Evolutionary conservation across 2,797 vertebrate genomes (phyloP).

Genomic region (Loriculus beryllinus): DNA sequence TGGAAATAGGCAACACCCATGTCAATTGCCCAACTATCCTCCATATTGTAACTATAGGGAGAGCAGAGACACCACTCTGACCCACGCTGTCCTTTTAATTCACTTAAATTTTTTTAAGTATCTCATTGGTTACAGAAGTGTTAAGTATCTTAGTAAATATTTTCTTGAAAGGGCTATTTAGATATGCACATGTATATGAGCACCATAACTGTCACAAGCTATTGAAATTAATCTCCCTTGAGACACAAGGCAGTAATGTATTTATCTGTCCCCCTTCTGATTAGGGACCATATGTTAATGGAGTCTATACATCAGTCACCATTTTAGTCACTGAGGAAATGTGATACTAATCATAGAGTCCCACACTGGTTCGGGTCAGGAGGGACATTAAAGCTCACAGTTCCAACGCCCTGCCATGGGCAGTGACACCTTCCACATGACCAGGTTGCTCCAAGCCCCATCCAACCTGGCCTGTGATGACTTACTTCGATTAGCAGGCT

Average conservation of each 20-base stretch:
- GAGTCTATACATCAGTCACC: neutral
- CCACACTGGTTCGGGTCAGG: neutral
- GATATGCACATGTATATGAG: neutral
- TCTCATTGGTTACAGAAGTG: neutral
- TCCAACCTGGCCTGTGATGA: neutral
- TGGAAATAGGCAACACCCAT: neutral
- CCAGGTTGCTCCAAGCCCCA: neutral
- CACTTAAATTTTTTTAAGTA: neutral
- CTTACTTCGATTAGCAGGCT: neutral
- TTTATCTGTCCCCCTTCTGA: neutral
- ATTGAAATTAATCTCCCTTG: neutral
- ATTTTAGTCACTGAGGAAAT: neutral
- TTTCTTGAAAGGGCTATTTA: neutral
- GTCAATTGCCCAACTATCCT: neutral
- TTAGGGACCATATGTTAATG: neutral
- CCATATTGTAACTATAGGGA: neutral
- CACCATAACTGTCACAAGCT: neutral
- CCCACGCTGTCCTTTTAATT: neutral
- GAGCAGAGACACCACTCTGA: neutral
- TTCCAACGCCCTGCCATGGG: neutral
- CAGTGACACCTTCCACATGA: neutral
- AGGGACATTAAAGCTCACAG: neutral
- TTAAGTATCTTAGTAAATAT: neutral
- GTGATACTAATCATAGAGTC: neutral
- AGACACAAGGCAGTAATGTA: neutral